Evolutionary conservation across 2,113 vertebrate species (phyloP), one percentile per base, ranked within the genome.

Genomic region (Pluvialis apricaria): DNA sequence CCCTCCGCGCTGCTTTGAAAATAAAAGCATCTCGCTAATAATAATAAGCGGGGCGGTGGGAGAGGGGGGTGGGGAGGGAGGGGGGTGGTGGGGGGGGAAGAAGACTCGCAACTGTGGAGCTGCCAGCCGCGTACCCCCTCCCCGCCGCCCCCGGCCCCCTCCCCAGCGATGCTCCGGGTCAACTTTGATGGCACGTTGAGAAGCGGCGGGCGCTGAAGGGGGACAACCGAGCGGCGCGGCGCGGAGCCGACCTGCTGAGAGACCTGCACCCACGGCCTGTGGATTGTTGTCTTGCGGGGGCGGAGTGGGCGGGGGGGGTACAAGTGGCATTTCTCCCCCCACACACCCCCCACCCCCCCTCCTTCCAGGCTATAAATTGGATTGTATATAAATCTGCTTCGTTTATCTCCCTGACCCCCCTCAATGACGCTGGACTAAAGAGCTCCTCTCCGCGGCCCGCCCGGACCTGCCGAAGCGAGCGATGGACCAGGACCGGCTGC

Each of bases 401-500:
- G 94, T 80, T 88, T 87, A 92, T 95, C 89, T 89, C 82, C 91
- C 84, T 87, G 77, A 81, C 86, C 89, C 73, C 84, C 92, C 95
- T 91, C 68, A 65, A 94, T 90, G 93, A 94, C 94, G 82, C 93
- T 13, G 90, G 94, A 86, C 92, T 96, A 80, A 95, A 61, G 84
- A 70, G 95, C 92, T 97, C 94, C 96, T 94, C 92, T 97, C 95
- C 84, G 79, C 95, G 82, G 87, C 96, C 75, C 92, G 90, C 86
- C 92, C 18, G 92, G 97, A 94, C 86, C 95, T 80, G 96, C 91
- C 91, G 96, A 95, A 87, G 95, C 87, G 95, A 95, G 94, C 94
- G 93, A 98, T 98, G 98, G 90, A 88, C 87, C 87, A 94, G 62
- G 92, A 89, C 95, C 94, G 94, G 96, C 96, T 42, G 95, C 88